Base-by-base conservation (phyloP, 2,888 invertebrate species). In the Timema podura region DNA sequence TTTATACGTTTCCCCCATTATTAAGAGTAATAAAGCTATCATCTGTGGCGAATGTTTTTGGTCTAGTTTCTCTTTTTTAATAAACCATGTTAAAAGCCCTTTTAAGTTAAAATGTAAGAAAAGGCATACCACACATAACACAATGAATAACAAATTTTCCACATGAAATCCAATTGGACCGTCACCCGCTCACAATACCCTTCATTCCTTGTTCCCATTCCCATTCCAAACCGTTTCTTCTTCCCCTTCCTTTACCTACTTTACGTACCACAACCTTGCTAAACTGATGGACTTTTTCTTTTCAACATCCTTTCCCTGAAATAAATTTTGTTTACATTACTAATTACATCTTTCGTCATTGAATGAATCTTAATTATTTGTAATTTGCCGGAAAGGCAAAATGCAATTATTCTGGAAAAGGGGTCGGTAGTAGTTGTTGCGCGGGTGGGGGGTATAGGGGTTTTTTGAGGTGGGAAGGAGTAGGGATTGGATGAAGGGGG, bases 351-450 rank as follows among this genome's bases (percentile, higher is more conserved):
- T 68, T 61, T 73, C 73, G 71, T 73, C 72, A 73, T 70, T 73
- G 73, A 73, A 73, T 73, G 73, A 72, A 73, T 73, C 72, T 73
- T 73, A 73, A 73, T 73, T 73, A 73, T 73, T 73, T 72, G 73
- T 73, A 73, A 73, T 73, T 73, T 70, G 72, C 70, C 70, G 69
- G 72, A 73, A 71, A 73, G 71, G 70, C 61, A 72, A 70, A 73
- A 73, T 72, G 73, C 68, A 73, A 73, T 73, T 73, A 73, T 73
- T 70, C 64, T 68, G 48, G 70, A 66, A 68, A 61, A 44, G 61
- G 61, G 30, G 30, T 30, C 30, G 30, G 30, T 30, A 30, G 30
- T 30, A 30, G 61, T 61, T 30, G 44, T 7, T 61, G 44, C 13
- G 13, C 9, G 44, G 61, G 61, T 61, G n/a, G 44, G 6, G n/a